Base-by-base conservation (phyloP, 2,888 invertebrate genomes). In the Pristionchus mayeri region DNA sequence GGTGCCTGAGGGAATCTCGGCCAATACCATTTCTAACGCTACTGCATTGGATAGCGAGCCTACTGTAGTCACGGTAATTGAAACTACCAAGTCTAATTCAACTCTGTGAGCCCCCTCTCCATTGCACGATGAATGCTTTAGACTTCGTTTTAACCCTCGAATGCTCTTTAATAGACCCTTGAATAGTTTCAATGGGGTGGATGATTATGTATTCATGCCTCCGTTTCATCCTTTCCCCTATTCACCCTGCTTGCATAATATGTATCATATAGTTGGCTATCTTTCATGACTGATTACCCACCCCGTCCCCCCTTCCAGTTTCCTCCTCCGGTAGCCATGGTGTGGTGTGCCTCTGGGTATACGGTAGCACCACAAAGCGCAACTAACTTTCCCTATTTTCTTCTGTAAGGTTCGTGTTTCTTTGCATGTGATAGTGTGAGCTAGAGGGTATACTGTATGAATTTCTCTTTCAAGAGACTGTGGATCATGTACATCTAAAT, bases 371-470 rank as follows among this genome's bases (percentile, higher is more conserved):
- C 71, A 71, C 71, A 9, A 71, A 63, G 44, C 30, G 71, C 71
- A 71, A 44, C 71, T 71, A 71, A 40, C 18, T 16, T 44, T 44
- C 40, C 40, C n/a, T n/a, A 24, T 71, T 40, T 40, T 34, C 27
- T 21, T 67, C 18, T n/a, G 71, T 71, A 71, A 71, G 71, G 71
- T 71, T 71, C 40, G 71, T 71, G 71, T 4, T 71, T 40, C 4
- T 24, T 6, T 71, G n/a, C n/a, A 40, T 71, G 71, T 71, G 71
- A 71, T 71, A 71, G 71, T 37, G 9, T 71, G 40, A 71, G 71
- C 40, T 71, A 71, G 71, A 71, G 71, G 71, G 71, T 71, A 63
- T 34, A 30, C 71, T 71, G 71, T 67, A 67, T 71, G 40, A 40
- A 71, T 71, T 71, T n/a, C 71, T 71, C 24, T 40, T 71, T 40